These are phyloP conservation scores for Ceyx erithaca DNA, from an alignment of 2,797 vertebrate genomes.

Conservation along the genomic window DNA sequence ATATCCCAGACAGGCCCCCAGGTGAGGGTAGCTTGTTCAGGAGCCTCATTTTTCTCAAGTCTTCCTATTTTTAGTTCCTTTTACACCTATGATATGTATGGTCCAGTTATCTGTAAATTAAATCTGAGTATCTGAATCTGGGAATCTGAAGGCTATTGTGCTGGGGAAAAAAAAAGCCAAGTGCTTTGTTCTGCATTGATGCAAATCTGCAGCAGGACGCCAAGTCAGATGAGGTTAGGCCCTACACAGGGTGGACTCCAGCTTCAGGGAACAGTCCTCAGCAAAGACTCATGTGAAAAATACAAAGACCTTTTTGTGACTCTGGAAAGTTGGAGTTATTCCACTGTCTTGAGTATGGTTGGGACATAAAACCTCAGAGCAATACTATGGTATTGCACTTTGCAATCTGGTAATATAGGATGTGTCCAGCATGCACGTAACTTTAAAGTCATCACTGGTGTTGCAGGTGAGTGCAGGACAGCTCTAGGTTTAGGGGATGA, in stretches of 20 bases:
- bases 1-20: not conserved
- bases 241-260: not conserved
- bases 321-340: not conserved
- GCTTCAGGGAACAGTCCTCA: not conserved
- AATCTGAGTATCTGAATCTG: not conserved
- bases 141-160: not conserved
- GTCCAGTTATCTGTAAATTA: not conserved
- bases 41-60: not conserved
- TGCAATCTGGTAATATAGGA: not conserved
- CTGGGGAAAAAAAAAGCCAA: not conserved
- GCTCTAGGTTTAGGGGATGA: not conserved
- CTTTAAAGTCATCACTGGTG: not conserved
- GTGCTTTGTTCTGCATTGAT: not conserved
- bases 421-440: not conserved
- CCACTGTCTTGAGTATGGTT: accelerated
- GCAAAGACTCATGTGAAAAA: not conserved
- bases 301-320: not conserved
- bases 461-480: not conserved
- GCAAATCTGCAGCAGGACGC: not conserved
- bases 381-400: not conserved
- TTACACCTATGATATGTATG: not conserved
- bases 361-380: not conserved
- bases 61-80: not conserved
- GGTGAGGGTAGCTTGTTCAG: not conserved
- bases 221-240: not conserved